A percentile compares a stretch with the other conserved stretches of the same genome.
phyloP scores from a whole-genome alignment of 2,888 invertebrate species.

The Heteromurus nitidus region DNA sequence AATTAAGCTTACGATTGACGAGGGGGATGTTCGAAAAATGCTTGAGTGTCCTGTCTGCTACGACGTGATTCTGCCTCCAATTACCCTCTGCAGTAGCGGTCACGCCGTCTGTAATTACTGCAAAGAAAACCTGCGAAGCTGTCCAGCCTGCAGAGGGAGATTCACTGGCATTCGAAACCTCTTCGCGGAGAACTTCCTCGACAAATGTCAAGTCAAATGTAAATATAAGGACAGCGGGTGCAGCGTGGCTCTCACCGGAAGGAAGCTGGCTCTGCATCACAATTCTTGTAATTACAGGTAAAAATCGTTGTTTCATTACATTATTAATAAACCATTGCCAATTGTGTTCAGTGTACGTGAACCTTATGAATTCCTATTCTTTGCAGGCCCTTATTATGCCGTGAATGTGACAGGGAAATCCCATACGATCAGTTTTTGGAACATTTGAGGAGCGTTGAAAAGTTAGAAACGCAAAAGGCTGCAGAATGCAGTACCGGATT shows the following conservation, averaged over 20 bases:
- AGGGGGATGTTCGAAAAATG: slow-evolving; percentile 42
- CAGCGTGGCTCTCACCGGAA: slow-evolving; percentile 22
- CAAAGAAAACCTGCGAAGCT: slow-evolving; percentile 46
- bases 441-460: slow-evolving; percentile 60
- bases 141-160: slow-evolving; percentile 61
- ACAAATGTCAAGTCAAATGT: slow-evolving; percentile 60
- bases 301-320: too few relatives aligned
- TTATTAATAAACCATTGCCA: too few relatives aligned
- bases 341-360: too few relatives aligned
- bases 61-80: slow-evolving; percentile 64
- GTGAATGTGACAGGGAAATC: slow-evolving; percentile 65
- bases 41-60: slow-evolving; percentile 69
- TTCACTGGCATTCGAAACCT: slow-evolving; percentile 58
- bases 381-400: slow-evolving; percentile 60
- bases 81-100: slow-evolving; percentile 56
- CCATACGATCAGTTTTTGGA: slow-evolving; percentile 59
- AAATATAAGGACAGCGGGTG: slow-evolving; percentile 58
- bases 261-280: slow-evolving; percentile 32
- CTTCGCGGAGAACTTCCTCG: slow-evolving; percentile 64
- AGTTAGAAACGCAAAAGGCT: slow-evolving; percentile 60
- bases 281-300: slow-evolving; percentile 39
- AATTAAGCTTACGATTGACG: too few relatives aligned
- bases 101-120: slow-evolving; percentile 65
- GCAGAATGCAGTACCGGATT: slow-evolving; percentile 67
- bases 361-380: background rate